Base-by-base conservation (phyloP, 1,140 invertebrate genomes). In the Halesus radiatus region DNA sequence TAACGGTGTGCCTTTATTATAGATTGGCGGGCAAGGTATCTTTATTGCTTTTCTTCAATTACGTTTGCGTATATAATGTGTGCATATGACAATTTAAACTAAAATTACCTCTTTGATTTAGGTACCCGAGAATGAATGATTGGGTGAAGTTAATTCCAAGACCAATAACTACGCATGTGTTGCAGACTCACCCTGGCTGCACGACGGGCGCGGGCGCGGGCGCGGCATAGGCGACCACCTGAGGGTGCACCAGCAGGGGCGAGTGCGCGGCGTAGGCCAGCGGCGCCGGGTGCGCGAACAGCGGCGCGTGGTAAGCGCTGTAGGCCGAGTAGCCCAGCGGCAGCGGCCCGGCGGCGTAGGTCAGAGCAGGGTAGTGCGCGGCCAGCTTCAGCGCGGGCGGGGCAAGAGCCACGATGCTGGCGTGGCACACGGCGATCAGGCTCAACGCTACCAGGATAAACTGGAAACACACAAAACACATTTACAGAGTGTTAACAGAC, bases 401-500 rank as follows among this genome's bases (percentile, higher is more conserved):
- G 26, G 56, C 50, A 1, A 53, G 60, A 10, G 58, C 70, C 50
- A 81, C 76, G 23, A 70, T 45, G 23, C 66, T 62, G 18, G 76
- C 82, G 56, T 70, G 66, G 66, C 77, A 54, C 50, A 83, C 72
- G 26, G 80, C 82, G 3, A 83, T 37, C 16, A 83, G 52, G 23
- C 80, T 62, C 77, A 83, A 83, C 82, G 80, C 82, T 83, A 83
- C 82, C 77, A 83, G 74, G 74, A 83, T 72, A 20, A 81, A 73
- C 82, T 83, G 56, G 26, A 79, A 29, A 29, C 26, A 81, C 37
- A 77, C 13, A 79, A 79, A 7, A 78, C 1, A 56, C n/a, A n/a
- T n/a, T n/a, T n/a, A n/a, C n/a, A n/a, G n/a, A n/a, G n/a, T n/a
- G n/a, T n/a, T n/a, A n/a, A n/a, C n/a, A n/a, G n/a, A n/a, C n/a